These are phyloP conservation scores for Lepidonotus clava DNA, from an alignment of 2,888 invertebrate species.

Conservation along the genomic window DNA sequence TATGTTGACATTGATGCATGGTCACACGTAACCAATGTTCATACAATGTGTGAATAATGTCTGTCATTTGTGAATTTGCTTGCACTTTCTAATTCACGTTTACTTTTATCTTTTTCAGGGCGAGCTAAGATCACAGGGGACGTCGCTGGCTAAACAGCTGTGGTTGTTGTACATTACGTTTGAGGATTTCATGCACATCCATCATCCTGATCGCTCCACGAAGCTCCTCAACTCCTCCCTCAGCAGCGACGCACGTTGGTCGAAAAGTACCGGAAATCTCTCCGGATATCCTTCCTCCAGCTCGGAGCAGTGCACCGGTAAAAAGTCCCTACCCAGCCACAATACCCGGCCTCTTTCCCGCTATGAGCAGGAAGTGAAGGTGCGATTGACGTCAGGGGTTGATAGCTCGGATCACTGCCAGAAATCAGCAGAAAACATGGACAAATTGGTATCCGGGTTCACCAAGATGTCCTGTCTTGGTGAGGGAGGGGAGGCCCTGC, in stretches of 20 bases:
- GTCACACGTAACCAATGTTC: no score
- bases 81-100: not conserved
- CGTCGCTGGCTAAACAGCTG: conserved; percentile 62
- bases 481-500: not conserved
- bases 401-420: not conserved
- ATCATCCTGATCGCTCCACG: conserved; percentile 58
- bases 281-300: not conserved
- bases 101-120: conserved; percentile 58
- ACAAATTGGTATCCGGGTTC: conserved; percentile 34
- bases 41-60: no score
- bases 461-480: not conserved
- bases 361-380: not conserved
- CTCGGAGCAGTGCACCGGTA: no score
- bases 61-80: no score
- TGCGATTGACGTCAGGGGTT: conserved; percentile 23
- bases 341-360: not conserved
- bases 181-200: conserved; percentile 64
- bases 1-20: no score
- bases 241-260: conserved; percentile 51
- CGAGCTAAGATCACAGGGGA: conserved; percentile 58
- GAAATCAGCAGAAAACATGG: not conserved
- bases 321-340: not conserved
- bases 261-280: not conserved
- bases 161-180: conserved; percentile 65
- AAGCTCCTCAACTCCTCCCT: conserved; percentile 58